phyloP scores from a whole-genome alignment of 2,797 vertebrate species.

The Diplodus puntazzo region DNA sequence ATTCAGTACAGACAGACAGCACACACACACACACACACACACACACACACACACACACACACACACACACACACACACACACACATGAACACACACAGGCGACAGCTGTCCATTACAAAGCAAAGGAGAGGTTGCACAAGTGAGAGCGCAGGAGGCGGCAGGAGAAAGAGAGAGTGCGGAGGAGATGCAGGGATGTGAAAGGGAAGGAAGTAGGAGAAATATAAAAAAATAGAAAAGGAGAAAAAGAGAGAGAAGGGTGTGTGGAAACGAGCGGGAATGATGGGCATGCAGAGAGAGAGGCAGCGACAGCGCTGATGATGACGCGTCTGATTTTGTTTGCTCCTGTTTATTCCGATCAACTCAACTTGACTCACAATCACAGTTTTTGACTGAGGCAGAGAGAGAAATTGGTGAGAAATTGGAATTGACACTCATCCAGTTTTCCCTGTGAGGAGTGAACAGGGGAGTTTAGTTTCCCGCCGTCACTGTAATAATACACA shows the following conservation, averaged over 20 bases:
- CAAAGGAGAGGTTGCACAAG: constrained; percentile 43
- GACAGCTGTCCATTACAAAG: constrained; percentile 74
- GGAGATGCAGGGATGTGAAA: neutral
- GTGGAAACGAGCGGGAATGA: constrained; percentile 29
- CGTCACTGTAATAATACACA: constrained; percentile 52
- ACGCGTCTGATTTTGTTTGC: constrained; percentile 45
- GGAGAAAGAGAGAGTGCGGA: constrained; percentile 5
- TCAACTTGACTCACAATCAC: constrained; percentile 43
- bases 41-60: constrained; percentile 41
- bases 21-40: constrained; percentile 54
- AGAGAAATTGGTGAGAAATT: constrained; percentile 69
- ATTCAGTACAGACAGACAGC: constrained; percentile 85
- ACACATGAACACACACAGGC: constrained; percentile 32
- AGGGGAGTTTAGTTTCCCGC: constrained; percentile 51
- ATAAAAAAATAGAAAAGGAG: neutral
- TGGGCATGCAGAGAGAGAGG: constrained; percentile 13
- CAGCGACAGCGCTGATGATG: constrained; percentile 41
- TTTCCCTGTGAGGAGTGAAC: constrained; percentile 58
- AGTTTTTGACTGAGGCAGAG: constrained; percentile 59
- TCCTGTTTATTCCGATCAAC: constrained; percentile 56
- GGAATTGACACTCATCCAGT: constrained; percentile 64
- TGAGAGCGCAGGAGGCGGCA: constrained; percentile 40
- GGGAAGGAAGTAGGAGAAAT: constrained; percentile 8
- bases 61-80: constrained; percentile 18
- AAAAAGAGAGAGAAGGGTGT: neutral